These are phyloP conservation scores for Gymnoscelis rufifasciata DNA, from an alignment of 2,888 invertebrate species.

Conservation along the genomic window DNA sequence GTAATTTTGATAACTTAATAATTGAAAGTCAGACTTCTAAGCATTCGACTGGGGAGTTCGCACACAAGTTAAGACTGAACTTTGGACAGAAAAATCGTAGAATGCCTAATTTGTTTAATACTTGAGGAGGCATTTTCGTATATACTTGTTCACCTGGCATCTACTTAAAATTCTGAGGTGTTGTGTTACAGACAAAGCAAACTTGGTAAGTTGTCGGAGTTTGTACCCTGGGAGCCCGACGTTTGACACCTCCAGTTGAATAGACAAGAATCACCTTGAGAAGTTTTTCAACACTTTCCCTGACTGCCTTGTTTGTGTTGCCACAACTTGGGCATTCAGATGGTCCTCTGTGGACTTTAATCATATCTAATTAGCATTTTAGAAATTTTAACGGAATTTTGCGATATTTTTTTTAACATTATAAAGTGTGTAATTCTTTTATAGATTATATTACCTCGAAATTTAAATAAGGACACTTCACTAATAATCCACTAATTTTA, in stretches of 20 bases:
- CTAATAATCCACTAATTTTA: too few relatives aligned
- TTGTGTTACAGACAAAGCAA: constrained; percentile 47
- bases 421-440: too few relatives aligned
- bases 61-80: constrained; percentile 22
- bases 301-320: constrained; percentile 19
- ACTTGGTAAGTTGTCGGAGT: constrained; percentile 50
- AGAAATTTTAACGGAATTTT: neutral
- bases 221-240: constrained; percentile 43
- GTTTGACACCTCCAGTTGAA: constrained; percentile 55
- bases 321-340: constrained; percentile 3
- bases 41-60: too few relatives aligned
- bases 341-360: neutral
- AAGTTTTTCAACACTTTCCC: constrained; percentile 48
- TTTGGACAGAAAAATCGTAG: constrained; percentile 44
- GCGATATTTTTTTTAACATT: too few relatives aligned
- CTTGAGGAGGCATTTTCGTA: constrained; percentile 47
- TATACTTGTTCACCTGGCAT: constrained; percentile 60
- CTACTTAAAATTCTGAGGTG: constrained; percentile 68
- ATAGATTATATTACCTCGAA: too few relatives aligned
- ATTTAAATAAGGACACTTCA: too few relatives aligned
- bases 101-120: constrained; percentile 50
- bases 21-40: too few relatives aligned
- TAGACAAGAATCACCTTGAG: constrained; percentile 49
- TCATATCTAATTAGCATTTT: neutral
- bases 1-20: too few relatives aligned